These are phyloP conservation scores for Ditylenchus weischeri DNA, from an alignment of 2,888 invertebrate species.

Conservation along the genomic window DNA sequence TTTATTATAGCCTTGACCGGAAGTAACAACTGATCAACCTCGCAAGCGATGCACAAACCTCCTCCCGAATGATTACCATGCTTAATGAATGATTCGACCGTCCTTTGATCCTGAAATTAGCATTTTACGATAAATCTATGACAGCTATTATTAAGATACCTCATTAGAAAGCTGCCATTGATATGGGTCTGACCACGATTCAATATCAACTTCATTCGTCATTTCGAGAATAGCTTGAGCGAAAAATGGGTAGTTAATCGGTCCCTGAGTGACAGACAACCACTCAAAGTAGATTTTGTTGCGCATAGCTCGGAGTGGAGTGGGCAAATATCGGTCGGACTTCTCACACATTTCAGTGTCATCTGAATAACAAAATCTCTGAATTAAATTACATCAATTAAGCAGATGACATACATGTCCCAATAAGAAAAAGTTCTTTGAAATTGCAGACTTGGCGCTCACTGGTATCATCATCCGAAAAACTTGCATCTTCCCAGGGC, in stretches of 20 bases:
- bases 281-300: slow-evolving; percentile 5
- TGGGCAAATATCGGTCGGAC: slow-evolving; percentile 1
- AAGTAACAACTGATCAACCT: no score
- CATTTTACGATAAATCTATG: no score
- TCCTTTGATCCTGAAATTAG: no score
- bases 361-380: not conserved
- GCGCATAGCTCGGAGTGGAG: not conserved
- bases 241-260: slow-evolving; percentile 3
- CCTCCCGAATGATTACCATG: no score
- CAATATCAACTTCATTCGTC: not conserved
- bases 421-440: slow-evolving; percentile 6
- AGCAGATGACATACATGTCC: not conserved
- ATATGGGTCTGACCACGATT: not conserved
- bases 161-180: slow-evolving; percentile 1
- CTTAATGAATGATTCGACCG: no score
- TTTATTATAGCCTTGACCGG: no score
- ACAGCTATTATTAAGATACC: no score
- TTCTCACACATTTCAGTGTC: not conserved
- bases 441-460: slow-evolving; percentile 2
- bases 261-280: not conserved
- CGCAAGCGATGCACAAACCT: no score
- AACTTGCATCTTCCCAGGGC: slow-evolving; percentile 3
- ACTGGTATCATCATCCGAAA: not conserved
- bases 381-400: not conserved
- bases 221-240: not conserved